Conservation (phyloP, 1,140 invertebrate genomes). For the Drosophila pandora region DNA sequence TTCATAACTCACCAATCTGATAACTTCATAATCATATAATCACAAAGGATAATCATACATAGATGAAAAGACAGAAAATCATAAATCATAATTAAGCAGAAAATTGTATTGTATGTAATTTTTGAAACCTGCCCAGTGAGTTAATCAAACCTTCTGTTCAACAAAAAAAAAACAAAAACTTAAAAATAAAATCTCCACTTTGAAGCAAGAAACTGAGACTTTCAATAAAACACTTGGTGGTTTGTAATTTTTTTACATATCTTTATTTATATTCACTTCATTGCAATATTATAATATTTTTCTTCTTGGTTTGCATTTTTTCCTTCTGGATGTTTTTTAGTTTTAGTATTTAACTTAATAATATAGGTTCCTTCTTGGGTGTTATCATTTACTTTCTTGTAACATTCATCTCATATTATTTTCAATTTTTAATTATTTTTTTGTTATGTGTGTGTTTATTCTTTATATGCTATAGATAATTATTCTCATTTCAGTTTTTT, state of each 20-base stretch:
- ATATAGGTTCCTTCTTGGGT: slow-evolving; percentile 64
- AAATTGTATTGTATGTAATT: slow-evolving; percentile 75
- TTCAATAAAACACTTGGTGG: not conserved
- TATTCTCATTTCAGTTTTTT: slow-evolving; percentile 61
- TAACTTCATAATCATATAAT: slow-evolving; percentile 43
- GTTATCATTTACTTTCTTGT: slow-evolving; percentile 68
- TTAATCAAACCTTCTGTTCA: slow-evolving; percentile 65
- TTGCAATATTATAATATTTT: slow-evolving; percentile 82
- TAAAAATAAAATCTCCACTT: slow-evolving; percentile 67
- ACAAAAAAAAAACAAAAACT: slow-evolving; percentile 35
- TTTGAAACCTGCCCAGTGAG: slow-evolving; percentile 37
- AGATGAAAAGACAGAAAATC: slow-evolving; percentile 12
- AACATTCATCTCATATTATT: slow-evolving; percentile 72
- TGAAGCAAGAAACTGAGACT: slow-evolving; percentile 30
- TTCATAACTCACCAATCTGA: slow-evolving; percentile 40
- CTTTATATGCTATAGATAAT: slow-evolving; percentile 76
- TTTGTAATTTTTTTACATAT: slow-evolving; percentile 72
- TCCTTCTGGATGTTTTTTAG: slow-evolving; percentile 54
- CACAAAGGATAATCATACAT: slow-evolving; percentile 47
- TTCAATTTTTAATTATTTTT: slow-evolving; percentile 48
- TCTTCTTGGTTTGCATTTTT: slow-evolving; percentile 70
- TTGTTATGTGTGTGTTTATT: slow-evolving; percentile 65
- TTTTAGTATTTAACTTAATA: slow-evolving; percentile 78
- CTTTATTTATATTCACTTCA: slow-evolving; percentile 80
- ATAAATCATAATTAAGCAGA: slow-evolving; percentile 44